These are phyloP conservation scores for Glossosoma conforme DNA, from an alignment of 1,140 invertebrate species.

Conservation along the genomic window DNA sequence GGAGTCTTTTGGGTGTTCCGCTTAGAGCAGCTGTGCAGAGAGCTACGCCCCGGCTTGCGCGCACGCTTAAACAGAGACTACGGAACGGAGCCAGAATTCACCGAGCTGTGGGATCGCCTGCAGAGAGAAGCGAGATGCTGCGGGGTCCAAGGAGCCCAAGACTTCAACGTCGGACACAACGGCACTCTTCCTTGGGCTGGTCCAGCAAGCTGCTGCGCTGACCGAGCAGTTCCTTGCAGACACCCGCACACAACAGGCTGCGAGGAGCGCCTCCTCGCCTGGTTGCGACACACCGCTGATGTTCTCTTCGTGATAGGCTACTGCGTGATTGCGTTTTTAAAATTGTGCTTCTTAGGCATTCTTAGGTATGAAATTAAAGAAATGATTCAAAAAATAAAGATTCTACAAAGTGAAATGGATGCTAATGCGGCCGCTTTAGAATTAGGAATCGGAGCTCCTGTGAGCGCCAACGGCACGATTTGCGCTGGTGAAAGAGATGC, in stretches of 20 bases:
- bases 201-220: slow-evolving; percentile 53
- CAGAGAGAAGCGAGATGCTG: slow-evolving; percentile 75
- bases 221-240: slow-evolving; percentile 38
- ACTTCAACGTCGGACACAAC: slow-evolving; percentile 52
- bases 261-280: slow-evolving; percentile 62
- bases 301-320: slow-evolving; percentile 80
- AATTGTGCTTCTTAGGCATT: slow-evolving; percentile 85
- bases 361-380: slow-evolving; percentile 79
- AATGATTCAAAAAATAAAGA: slow-evolving; percentile 85
- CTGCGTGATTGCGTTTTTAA: slow-evolving; percentile 85
- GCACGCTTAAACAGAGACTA: slow-evolving; percentile 59
- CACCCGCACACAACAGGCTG: slow-evolving; percentile 56
- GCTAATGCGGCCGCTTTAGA: slow-evolving; percentile 33
- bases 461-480: slow-evolving; percentile 47
- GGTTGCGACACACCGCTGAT: slow-evolving; percentile 73
- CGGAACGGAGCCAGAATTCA: slow-evolving; percentile 65
- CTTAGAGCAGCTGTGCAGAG: slow-evolving; percentile 68
- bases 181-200: slow-evolving; percentile 34
- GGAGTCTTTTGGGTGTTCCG: slow-evolving; percentile 84
- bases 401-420: slow-evolving; percentile 53
- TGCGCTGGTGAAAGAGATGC: too few relatives aligned
- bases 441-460: slow-evolving; percentile 43
- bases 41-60: slow-evolving; percentile 63
- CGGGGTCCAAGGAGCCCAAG: slow-evolving; percentile 65
- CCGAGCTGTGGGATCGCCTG: slow-evolving; percentile 73